These are phyloP conservation scores for Eupristina koningsbergeri DNA, from an alignment of 1,140 invertebrate genomes.

Conservation along the genomic window DNA sequence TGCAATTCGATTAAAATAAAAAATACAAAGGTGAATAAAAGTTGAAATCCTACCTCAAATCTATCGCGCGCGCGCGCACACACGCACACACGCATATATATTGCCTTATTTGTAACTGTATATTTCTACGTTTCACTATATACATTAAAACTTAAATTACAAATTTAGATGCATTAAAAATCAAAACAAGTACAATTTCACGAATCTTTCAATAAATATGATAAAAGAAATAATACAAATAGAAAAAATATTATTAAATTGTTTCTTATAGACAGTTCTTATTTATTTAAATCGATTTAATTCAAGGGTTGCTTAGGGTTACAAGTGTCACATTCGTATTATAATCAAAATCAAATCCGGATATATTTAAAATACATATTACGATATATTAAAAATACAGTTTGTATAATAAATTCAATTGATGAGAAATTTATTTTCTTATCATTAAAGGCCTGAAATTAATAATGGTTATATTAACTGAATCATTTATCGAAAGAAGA, in stretches of 20 bases:
- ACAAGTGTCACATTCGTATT: not conserved
- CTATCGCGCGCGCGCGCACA: no score
- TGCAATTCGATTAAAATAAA: no score
- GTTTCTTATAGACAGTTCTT: not conserved
- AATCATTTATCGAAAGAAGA: conserved; percentile 58
- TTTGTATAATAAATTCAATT: not conserved
- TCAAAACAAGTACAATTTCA: no score
- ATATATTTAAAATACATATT: not conserved
- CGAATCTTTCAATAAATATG: no score
- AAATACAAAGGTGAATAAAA: no score
- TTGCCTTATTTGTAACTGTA: no score
- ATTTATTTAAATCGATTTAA: conserved; percentile 12
- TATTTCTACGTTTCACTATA: no score
- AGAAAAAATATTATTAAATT: not conserved
- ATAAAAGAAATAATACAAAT: no score
- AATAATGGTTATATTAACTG: conserved; percentile 59
- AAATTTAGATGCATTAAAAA: no score
- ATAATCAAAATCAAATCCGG: not conserved
- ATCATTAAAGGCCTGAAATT: not conserved
- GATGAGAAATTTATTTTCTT: not conserved
- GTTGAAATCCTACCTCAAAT: no score
- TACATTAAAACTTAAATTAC: no score
- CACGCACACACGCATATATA: no score
- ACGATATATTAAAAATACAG: not conserved
- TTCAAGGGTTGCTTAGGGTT: conserved; percentile 36